Conservation (phyloP, 2,797 vertebrate species). For the Argya squamiceps region DNA sequence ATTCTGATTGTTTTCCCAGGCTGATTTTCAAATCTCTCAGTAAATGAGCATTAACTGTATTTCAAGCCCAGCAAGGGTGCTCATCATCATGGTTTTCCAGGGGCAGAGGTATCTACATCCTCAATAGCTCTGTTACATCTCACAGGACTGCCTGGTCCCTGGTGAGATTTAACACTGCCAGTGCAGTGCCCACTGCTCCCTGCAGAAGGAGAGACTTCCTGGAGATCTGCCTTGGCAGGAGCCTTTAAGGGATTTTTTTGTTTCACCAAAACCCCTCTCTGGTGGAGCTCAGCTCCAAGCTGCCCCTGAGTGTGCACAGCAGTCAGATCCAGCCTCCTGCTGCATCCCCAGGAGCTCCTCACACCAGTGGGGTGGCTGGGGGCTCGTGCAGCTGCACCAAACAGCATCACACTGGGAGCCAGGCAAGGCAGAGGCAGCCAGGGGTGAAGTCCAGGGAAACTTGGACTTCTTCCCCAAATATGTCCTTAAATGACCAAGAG, state of each 20-base stretch:
- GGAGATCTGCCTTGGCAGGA: background rate
- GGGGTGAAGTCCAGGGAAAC: background rate
- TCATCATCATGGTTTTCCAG: background rate
- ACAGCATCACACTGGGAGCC: background rate
- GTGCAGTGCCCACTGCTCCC: background rate
- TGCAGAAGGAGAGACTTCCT: background rate
- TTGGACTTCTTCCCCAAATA: background rate
- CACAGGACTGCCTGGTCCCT: background rate
- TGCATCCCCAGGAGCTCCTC: background rate
- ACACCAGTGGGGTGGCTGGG: rapidly evolving
- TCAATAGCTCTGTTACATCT: background rate
- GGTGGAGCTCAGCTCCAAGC: background rate
- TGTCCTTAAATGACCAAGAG: background rate
- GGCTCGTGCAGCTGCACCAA: background rate
- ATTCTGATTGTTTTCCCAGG: background rate
- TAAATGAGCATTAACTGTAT: rapidly evolving
- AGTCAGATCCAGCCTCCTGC: background rate
- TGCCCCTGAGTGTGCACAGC: too few relatives aligned
- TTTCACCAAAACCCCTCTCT: background rate
- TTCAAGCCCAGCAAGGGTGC: background rate
- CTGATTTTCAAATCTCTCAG: background rate
- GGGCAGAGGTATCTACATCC: background rate
- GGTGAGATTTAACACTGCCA: background rate
- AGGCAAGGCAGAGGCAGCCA: background rate
- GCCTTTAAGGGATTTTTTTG: background rate